These are phyloP conservation scores for Chionomys nivalis DNA, from an alignment of 2,113 vertebrate genomes.

Conservation along the genomic window DNA sequence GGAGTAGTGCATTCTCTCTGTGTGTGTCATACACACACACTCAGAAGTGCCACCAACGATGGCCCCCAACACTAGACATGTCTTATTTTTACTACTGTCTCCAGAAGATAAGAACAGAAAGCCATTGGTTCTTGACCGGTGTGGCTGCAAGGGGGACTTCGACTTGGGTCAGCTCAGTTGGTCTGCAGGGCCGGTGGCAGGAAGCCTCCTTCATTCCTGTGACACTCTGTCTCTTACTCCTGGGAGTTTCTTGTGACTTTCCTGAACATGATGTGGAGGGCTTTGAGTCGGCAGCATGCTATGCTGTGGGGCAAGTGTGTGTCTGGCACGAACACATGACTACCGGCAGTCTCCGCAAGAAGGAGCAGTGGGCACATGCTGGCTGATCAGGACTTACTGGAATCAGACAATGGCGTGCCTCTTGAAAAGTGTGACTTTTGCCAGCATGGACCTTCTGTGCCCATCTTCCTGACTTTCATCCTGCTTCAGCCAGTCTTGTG, in stretches of 20 bases:
- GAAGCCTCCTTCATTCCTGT: not conserved
- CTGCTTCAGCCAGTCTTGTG: not conserved
- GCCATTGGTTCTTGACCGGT: slow-evolving; percentile 45
- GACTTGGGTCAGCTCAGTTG: not conserved
- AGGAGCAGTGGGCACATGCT: not conserved
- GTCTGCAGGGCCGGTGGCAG: not conserved
- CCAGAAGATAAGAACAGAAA: slow-evolving; percentile 59
- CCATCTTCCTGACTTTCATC: not conserved
- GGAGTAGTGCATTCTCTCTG: slow-evolving; percentile 35
- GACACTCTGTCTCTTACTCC: not conserved
- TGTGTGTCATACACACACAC: not conserved
- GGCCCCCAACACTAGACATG: slow-evolving; percentile 66
- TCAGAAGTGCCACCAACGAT: not conserved
- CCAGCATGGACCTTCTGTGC: not conserved
- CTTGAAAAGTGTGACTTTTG: not conserved
- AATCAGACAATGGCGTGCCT: accelerated
- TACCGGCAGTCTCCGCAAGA: not conserved
- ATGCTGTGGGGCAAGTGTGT: not conserved
- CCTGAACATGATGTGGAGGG: not conserved
- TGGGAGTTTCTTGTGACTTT: slow-evolving; percentile 12
- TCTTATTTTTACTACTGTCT: slow-evolving; percentile 43
- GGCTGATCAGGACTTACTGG: not conserved
- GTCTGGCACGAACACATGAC: not conserved
- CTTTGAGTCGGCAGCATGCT: accelerated
- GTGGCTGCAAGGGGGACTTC: not conserved